These are phyloP conservation scores for Sphaeridia pumilis DNA, from an alignment of 2,888 invertebrate genomes.

Conservation along the genomic window DNA sequence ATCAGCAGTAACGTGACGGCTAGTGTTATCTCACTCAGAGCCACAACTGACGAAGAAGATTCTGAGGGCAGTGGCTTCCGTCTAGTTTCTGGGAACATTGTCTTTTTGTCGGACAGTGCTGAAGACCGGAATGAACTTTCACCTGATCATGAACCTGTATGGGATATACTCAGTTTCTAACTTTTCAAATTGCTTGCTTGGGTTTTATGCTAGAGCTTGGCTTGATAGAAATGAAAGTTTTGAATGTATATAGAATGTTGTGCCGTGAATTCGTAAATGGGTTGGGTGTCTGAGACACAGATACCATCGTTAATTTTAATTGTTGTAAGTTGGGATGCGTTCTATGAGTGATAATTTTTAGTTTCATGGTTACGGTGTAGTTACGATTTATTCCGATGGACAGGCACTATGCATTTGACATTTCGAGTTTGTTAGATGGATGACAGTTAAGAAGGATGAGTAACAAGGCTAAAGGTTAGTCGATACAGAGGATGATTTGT, in stretches of 20 bases:
- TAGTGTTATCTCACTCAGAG: not conserved
- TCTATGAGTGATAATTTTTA: not conserved
- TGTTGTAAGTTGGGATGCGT: no score
- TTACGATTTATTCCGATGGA: not conserved
- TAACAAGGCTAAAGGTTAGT: slow-evolving; percentile 27
- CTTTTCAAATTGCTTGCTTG: no score
- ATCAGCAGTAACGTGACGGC: not conserved
- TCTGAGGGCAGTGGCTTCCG: slow-evolving; percentile 1
- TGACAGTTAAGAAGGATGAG: slow-evolving; percentile 36
- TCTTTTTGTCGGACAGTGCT: slow-evolving; percentile 5
- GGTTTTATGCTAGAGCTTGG: no score
- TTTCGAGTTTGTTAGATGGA: slow-evolving; percentile 8
- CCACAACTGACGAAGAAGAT: not conserved
- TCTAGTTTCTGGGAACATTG: slow-evolving; percentile 10
- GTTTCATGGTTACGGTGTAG: not conserved
- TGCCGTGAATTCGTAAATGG: no score
- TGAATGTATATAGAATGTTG: no score
- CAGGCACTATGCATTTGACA: not conserved
- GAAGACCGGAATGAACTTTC: not conserved
- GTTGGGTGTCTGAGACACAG: no score
- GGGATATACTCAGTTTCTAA: no score
- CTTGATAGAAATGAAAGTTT: no score
- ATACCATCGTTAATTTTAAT: no score
- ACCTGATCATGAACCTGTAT: not conserved
- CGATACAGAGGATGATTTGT: slow-evolving; percentile 35